phyloP scores from a whole-genome alignment of 2,113 vertebrate genomes.

The Bufo gargarizans region DNA sequence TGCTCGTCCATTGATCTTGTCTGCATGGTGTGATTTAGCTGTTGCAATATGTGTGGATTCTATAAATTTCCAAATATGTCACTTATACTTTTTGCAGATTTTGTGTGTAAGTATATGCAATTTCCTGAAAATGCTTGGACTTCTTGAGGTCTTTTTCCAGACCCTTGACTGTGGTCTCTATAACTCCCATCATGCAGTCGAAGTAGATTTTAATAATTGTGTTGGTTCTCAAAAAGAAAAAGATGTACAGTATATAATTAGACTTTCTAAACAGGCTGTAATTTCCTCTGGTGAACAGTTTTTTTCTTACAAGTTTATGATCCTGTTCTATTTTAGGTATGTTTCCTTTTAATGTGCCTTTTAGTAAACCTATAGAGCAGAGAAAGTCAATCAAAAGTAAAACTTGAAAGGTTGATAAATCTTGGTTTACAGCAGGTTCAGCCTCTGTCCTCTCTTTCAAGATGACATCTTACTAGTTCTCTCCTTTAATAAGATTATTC shows the following conservation, averaged over 20 bases:
- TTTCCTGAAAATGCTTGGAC: neutral
- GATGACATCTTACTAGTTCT: constrained; percentile 41
- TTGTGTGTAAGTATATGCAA: too few species aligned
- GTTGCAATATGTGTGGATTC: neutral
- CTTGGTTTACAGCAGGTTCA: constrained; percentile 38
- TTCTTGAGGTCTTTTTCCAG: neutral
- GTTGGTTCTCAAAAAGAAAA: neutral
- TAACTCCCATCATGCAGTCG: neutral
- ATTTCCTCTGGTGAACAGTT: neutral
- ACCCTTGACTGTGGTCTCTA: neutral
- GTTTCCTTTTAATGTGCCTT: neutral
- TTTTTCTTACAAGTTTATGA: neutral
- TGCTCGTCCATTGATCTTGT: neutral
- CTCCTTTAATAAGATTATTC: constrained; percentile 36
- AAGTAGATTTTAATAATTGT: neutral
- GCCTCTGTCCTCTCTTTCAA: constrained; percentile 43
- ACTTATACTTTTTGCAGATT: neutral
- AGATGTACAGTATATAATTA: neutral
- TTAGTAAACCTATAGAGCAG: neutral
- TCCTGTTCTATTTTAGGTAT: neutral
- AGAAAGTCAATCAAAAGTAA: constrained; percentile 41
- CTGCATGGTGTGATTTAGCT: neutral
- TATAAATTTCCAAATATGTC: neutral
- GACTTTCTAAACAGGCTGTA: neutral
- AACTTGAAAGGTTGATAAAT: constrained; percentile 32